Evolutionary conservation across 1,140 invertebrate species (phyloP).

Genomic region (Ganaspis sp.): DNA sequence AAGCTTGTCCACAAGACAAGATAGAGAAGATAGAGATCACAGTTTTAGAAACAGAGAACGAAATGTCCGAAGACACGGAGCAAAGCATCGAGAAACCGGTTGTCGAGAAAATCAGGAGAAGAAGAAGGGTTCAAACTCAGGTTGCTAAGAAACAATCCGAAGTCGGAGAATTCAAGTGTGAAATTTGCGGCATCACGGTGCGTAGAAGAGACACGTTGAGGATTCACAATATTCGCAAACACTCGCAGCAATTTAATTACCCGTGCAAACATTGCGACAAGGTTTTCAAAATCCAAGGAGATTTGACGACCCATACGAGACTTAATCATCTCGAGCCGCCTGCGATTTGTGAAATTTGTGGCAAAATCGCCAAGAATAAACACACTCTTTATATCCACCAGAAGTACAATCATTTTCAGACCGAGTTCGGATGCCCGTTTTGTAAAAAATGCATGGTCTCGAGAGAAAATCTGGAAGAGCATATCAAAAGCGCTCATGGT

Average conservation of each 20-base stretch:
- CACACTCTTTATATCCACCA: conserved; percentile 65
- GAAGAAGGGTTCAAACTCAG: background rate
- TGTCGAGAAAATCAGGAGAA: too few relatives aligned
- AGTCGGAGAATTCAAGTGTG: background rate
- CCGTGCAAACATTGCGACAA: background rate
- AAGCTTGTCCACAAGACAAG: too few relatives aligned
- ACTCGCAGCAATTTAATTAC: conserved; percentile 2
- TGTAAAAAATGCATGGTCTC: conserved; percentile 74
- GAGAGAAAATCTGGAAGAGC: conserved; percentile 76
- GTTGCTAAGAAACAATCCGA: background rate
- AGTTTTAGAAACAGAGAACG: too few relatives aligned
- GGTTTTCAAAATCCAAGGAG: background rate
- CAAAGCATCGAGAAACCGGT: too few relatives aligned
- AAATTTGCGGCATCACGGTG: background rate
- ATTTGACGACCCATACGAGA: background rate
- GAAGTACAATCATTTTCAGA: conserved; percentile 63
- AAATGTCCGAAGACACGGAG: too few relatives aligned
- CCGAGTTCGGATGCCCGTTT: conserved; percentile 58
- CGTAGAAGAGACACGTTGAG: background rate
- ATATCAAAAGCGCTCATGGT: conserved; percentile 79
- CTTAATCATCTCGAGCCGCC: background rate
- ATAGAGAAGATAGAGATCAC: too few relatives aligned
- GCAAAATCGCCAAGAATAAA: conserved; percentile 71
- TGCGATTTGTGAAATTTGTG: conserved; percentile 69
- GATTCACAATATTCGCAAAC: background rate